A percentile compares a stretch with the other conserved stretches of the same genome.
Conservation (phyloP, 2,888 invertebrate species). For the Stomorhina lunata region DNA sequence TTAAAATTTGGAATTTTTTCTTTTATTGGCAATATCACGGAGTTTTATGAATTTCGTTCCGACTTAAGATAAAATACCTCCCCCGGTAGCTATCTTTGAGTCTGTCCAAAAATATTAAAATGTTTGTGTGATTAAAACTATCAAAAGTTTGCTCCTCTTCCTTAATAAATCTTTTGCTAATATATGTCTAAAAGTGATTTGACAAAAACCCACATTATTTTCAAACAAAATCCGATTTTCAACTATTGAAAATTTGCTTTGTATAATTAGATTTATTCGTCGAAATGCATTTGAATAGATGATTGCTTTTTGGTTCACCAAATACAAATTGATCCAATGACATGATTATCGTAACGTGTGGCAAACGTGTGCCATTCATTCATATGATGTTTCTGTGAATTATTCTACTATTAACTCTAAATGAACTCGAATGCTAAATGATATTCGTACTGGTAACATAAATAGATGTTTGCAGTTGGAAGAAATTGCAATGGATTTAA, state of each 20-base stretch:
- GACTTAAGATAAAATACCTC: no score
- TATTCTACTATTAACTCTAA: neutral
- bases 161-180: no score
- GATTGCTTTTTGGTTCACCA: neutral
- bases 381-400: neutral
- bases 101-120: no score
- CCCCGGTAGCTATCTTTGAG: no score
- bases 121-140: no score
- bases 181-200: neutral
- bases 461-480: neutral
- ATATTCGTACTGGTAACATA: neutral
- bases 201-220: neutral
- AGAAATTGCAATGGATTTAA: no score
- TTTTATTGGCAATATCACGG: no score
- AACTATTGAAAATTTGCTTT: conserved; percentile 2
- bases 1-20: no score
- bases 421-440: neutral
- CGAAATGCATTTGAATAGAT: neutral
- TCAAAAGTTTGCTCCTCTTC: no score
- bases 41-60: no score
- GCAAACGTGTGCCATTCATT: neutral
- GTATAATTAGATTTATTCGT: conserved; percentile 16
- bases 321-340: neutral
- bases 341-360: conserved; percentile 18
- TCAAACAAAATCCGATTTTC: neutral